Base-by-base conservation (phyloP, 92 coral and sea anemone genomes). In the Epizoanthus illoricatus region DNA sequence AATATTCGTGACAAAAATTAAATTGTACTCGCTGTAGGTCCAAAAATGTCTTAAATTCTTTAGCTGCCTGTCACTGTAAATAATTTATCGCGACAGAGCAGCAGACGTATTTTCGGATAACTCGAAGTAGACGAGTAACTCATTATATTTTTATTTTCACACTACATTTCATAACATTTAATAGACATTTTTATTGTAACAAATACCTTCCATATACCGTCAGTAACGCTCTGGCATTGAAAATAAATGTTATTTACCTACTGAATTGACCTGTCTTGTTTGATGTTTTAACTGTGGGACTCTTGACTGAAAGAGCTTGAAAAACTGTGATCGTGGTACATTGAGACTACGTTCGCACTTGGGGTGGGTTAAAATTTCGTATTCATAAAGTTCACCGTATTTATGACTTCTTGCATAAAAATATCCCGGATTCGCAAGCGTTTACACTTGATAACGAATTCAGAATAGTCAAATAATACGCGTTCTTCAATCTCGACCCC, bases 201-300 rank as follows among this genome's bases (percentile, higher is more conserved):
- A 84, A 79, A 88, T 87, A 92, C 88, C 87, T 87, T 86, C 82
- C 82, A 78, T 78, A 78, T 78, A 78, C 65, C 42, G 82, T 62
- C 82, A 78, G 82, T 62, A 20, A 23, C 71, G 47, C 13, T 78
- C 82, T 78, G 82, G 82, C 82, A 63, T 78, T 78, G 71, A 81
- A 89, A 93, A 91, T 91, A 93, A 93, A 89, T 91, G 92, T 91
- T 93, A 93, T 93, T 93, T 93, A 91, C 97, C 60, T 93, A 88
- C 78, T 86, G 79, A 82, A 40, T 8, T 49, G 9, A 9, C 56
- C 56, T 49, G 12, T 13, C 56, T 49, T 49, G 56, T 49, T 49
- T 49, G 56, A 49, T 28, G 33, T 28, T 28, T 28, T 28, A 28
- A 28, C 33, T 49, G 56, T 49, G 56, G 56, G 56, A 49, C 10